Base-by-base conservation (phyloP, 1,140 invertebrate species). In the Drosophila lini region DNA sequence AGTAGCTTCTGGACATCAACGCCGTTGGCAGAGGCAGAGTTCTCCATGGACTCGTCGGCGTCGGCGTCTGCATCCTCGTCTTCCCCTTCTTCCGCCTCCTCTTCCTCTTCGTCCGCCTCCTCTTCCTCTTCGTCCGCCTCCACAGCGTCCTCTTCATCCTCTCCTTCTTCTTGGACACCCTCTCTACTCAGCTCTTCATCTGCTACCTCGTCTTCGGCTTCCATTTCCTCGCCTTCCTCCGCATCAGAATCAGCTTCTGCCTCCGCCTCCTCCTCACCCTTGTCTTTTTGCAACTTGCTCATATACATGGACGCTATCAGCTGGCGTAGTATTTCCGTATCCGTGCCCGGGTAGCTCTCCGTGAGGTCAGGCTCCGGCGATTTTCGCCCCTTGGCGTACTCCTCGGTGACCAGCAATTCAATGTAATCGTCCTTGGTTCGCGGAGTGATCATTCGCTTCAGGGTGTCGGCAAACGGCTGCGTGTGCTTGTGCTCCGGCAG, bases 381-480 rank as follows among this genome's bases (percentile, higher is more conserved):
- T 0, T 48, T 6, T 0, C 53, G 31, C 10, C 41, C 48, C 1
- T 52, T 44, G 8, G n/a, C 11, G 15, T 60, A 48, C 22, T 60
- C 71, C 6, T 76, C 45, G 3, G 59, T 65, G 13, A 93, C 65
- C 2, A 93, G 44, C 50, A 92, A 47, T 15, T 90, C 80, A 11
- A 92, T 69, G 56, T 61, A 63, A 50, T 92, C 77, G 15, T 84
- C 75, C 15, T 79, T 69, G 13, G 78, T 77, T 4, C 57, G 34
- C 40, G 65, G 81, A 71, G 59, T 90, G 40, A 84, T 90, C 60
- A 88, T 80, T 50, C 92, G 44, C 92, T 93, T 69, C 42, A 93
- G 52, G 75, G 88, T 92, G 68, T 93, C 75, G 78, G 94, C 79
- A 53, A 91, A 82, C 3, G 93, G 70, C 32, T 91, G 93, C 0